Conservation (phyloP, 1,140 invertebrate species). For the Limonius californicus region DNA sequence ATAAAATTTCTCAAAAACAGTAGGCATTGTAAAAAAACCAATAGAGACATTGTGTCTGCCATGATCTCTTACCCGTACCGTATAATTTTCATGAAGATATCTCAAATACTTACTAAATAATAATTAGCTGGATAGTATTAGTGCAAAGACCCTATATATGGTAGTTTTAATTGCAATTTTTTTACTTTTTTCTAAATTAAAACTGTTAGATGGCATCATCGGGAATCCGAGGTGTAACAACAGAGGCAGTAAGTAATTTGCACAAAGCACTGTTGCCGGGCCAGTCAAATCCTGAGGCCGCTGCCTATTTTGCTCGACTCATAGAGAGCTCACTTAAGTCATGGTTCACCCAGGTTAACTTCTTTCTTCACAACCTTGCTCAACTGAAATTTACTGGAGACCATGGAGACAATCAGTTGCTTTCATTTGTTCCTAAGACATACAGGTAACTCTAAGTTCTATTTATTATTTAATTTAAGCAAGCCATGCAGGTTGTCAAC, state of each 20-base stretch:
- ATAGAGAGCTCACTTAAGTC: conserved; percentile 84
- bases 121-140: no score
- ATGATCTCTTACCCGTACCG: no score
- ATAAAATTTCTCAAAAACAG: no score
- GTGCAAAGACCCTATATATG: no score
- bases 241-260: conserved; percentile 88
- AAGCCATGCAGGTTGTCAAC: no score
- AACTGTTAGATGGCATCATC: conserved; percentile 85
- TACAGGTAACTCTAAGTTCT: conserved; percentile 76
- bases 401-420: conserved; percentile 73
- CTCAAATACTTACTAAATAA: no score
- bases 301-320: conserved; percentile 86
- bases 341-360: conserved; percentile 95
- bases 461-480: no score
- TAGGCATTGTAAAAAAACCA: no score
- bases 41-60: no score
- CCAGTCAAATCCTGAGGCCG: conserved; percentile 86
- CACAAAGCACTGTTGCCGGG: conserved; percentile 84
- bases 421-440: conserved; percentile 91
- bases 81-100: no score
- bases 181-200: no score
- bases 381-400: conserved; percentile 88
- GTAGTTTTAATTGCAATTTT: no score
- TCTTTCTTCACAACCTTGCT: conserved; percentile 95
- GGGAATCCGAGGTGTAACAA: conserved; percentile 89